These are phyloP conservation scores for Phymatocera aterrima DNA, from an alignment of 2,888 invertebrate species.

Conservation along the genomic window DNA sequence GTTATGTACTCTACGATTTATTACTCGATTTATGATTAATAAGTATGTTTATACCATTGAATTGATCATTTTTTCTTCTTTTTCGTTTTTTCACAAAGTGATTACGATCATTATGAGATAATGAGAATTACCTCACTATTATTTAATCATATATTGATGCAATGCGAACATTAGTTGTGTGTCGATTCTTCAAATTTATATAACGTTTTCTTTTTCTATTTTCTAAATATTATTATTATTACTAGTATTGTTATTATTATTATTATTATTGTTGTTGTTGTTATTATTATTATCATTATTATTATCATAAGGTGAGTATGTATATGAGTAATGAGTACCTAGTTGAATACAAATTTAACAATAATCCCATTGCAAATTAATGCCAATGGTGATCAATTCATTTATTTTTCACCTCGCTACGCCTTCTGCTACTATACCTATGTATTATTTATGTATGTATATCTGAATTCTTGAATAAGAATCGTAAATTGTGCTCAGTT, in stretches of 20 bases:
- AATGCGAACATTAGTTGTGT: slow-evolving; percentile 54
- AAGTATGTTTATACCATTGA: slow-evolving; percentile 54
- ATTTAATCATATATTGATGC: slow-evolving; percentile 52
- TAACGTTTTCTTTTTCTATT: slow-evolving; percentile 9
- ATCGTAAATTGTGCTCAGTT: slow-evolving; percentile 58
- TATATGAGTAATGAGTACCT: too few relatives aligned
- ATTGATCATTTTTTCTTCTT: too few relatives aligned
- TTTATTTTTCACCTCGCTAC: not conserved
- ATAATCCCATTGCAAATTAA: slow-evolving; percentile 16
- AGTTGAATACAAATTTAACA: slow-evolving; percentile 30
- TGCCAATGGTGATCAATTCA: not conserved
- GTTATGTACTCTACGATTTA: slow-evolving; percentile 51
- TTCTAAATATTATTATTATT: not conserved
- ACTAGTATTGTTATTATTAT: not conserved
- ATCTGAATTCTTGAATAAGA: not conserved
- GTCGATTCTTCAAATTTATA: not conserved
- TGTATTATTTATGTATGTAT: too few relatives aligned
- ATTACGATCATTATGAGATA: too few relatives aligned
- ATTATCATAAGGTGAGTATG: slow-evolving; percentile 19
- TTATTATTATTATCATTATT: not conserved
- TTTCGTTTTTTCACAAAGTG: slow-evolving; percentile 47
- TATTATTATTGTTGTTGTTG: not conserved
- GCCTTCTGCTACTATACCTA: not conserved
- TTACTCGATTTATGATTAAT: slow-evolving; percentile 58
- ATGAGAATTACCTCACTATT: too few relatives aligned